Conservation (phyloP, 1,140 invertebrate genomes). For the Aplysia californica region DNA sequence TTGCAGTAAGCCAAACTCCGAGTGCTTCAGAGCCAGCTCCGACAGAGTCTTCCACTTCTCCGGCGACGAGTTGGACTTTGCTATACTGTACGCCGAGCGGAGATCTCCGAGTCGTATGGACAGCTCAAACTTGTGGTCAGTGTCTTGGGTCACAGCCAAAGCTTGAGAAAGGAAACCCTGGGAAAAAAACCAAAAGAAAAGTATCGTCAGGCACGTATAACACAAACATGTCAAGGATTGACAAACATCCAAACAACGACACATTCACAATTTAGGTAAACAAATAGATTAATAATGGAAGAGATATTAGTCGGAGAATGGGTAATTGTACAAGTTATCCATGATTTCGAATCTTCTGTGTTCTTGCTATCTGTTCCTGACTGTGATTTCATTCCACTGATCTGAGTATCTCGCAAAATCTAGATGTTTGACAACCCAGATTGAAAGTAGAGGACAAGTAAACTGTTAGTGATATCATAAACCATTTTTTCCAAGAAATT, state of each 20-base stretch:
- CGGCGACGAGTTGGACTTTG: constrained; percentile 86
- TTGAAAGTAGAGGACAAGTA: not conserved
- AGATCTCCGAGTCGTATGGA: constrained; percentile 91
- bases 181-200: not conserved
- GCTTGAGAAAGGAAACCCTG: constrained; percentile 98
- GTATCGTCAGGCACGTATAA: not conserved
- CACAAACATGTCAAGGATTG: not conserved
- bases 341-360: no score
- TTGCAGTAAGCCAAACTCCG: constrained; percentile 79
- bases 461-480: not conserved
- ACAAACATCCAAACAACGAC: not conserved
- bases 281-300: not conserved
- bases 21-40: constrained; percentile 71
- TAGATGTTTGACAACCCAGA: not conserved
- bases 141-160: constrained; percentile 94
- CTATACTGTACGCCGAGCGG: constrained; percentile 83
- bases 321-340: no score
- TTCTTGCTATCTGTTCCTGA: no score
- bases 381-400: no score
- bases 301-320: not conserved
- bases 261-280: not conserved
- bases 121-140: constrained; percentile 97
- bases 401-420: no score
- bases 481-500: no score
- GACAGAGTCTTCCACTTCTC: constrained; percentile 97